A percentile compares a stretch with the other conserved stretches of the same genome.
Evolutionary conservation across 2,797 vertebrate genomes (phyloP).

Genomic region (Emydoidea blandingii): DNA sequence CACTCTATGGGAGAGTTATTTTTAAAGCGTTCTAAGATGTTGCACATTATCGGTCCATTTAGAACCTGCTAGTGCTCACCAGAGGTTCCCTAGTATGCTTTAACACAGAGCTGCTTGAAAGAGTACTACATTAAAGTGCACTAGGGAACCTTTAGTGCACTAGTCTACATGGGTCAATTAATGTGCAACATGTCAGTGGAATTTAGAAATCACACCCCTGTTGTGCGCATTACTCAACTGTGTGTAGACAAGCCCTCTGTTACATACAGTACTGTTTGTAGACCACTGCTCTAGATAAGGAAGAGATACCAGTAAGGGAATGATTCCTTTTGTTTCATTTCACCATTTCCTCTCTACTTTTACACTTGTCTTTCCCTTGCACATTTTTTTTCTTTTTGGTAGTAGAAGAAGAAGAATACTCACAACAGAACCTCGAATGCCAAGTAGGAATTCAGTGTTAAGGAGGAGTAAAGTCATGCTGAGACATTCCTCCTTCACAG

Average conservation of each 20-base stretch:
- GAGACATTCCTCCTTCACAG: background rate
- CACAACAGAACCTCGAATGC: background rate
- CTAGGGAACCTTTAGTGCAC: background rate
- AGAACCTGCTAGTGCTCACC: background rate
- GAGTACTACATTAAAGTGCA: background rate
- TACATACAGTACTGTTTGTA: background rate
- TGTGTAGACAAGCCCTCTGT: background rate
- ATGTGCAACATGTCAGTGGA: background rate
- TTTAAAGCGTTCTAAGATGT: background rate
- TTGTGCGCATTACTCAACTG: background rate
- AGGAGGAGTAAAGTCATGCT: background rate
- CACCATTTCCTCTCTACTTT: background rate
- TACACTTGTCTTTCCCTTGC: background rate
- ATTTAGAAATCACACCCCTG: background rate
- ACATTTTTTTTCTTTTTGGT: background rate
- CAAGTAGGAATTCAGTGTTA: background rate
- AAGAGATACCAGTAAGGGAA: background rate
- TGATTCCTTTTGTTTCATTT: background rate
- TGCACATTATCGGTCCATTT: background rate
- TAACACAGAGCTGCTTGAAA: background rate
- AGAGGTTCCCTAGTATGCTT: background rate
- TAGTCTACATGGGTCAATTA: background rate
- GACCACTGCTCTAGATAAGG: background rate
- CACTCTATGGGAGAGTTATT: background rate
- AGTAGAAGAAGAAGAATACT: background rate